Conservation (phyloP, 2,888 invertebrate genomes). For the Mycalesis mineus region DNA sequence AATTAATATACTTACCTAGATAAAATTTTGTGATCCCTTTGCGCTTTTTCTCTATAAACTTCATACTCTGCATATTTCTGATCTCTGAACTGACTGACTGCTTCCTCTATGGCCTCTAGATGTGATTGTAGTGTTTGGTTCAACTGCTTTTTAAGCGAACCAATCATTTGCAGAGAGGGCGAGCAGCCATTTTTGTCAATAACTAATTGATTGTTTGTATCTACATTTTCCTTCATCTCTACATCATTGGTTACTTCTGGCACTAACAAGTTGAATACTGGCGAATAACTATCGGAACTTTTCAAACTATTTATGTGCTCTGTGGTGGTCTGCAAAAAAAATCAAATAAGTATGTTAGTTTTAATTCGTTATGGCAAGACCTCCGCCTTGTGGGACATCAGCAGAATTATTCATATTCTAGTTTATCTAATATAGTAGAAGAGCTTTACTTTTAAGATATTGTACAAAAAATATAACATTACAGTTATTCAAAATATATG, state of each 20-base stretch:
- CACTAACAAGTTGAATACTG: conserved; percentile 84
- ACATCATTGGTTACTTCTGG: conserved; percentile 73
- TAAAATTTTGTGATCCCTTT: conserved; percentile 83
- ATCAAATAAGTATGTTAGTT: too few species aligned
- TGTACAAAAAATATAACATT: too few species aligned
- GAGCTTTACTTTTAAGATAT: too few species aligned
- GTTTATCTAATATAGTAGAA: too few species aligned
- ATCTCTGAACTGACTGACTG: conserved; percentile 85
- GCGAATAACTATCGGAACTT: conserved; percentile 82
- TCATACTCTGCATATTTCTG: conserved; percentile 87
- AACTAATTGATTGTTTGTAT: conserved; percentile 58
- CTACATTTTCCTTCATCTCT: conserved; percentile 70
- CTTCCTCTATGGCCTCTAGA: conserved; percentile 84
- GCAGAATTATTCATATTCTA: too few species aligned
- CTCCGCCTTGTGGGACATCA: too few species aligned
- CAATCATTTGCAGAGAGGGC: conserved; percentile 75
- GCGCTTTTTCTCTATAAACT: conserved; percentile 83
- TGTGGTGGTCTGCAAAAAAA: conserved; percentile 71
- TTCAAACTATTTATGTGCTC: conserved; percentile 80
- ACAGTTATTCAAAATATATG: too few species aligned
- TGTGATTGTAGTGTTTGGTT: conserved; percentile 83
- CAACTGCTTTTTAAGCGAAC: conserved; percentile 81
- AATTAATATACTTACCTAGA: conserved; percentile 63
- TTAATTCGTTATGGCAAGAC: too few species aligned
- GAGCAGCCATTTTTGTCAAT: conserved; percentile 60